Evolutionary conservation across 2,113 vertebrate genomes (phyloP), one percentile per base, ranked within the genome.

Genomic region (Istiophorus platypterus): DNA sequence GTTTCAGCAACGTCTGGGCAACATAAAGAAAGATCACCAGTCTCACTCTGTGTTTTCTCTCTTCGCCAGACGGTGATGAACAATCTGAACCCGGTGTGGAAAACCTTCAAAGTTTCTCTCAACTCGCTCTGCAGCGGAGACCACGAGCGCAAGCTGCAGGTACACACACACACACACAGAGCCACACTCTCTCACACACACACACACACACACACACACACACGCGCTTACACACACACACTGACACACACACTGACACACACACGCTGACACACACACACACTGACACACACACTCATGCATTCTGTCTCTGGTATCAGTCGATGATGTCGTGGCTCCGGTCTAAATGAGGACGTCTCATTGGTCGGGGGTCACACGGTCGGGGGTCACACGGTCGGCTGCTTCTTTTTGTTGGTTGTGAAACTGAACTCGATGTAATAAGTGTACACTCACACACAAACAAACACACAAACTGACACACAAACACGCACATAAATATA

Each of bases 91-190:
- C 98, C 98, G 10, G 95, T 96, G 6, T 99, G 98, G 98, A 99
- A 99, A 90, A 96, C 97, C 41, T 99, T 99, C 93, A 99, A 98
- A 92, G 98, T 99, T 22, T 99, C 98, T 0, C 95, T 99, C 57
- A 99, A 99, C 93, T 98, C 97, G 15, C 96, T 99, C 63, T 99
- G 98, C 94, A 99, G 97, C 1, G 97, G 98, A 85, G 97, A 99
- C 91, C 97, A 98, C 31, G 97, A 99, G 39, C 96, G 98, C 71
- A 96, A 96, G 72, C 95, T 99, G 47, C 98, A 99, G 97, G 98
- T 98, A 85, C 39, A 52, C 59, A 80, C 83, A 80, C 58, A 62
- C 83, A 76, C 65, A 75, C 70, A 52, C 66, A 58, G 20, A 75
- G 64, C n/a, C 26, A 52, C 39, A 54, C 22, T 11, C 22, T 11